These are phyloP conservation scores for Myrmecobius fasciatus DNA, from an alignment of 2,113 vertebrate species.

Conservation along the genomic window DNA sequence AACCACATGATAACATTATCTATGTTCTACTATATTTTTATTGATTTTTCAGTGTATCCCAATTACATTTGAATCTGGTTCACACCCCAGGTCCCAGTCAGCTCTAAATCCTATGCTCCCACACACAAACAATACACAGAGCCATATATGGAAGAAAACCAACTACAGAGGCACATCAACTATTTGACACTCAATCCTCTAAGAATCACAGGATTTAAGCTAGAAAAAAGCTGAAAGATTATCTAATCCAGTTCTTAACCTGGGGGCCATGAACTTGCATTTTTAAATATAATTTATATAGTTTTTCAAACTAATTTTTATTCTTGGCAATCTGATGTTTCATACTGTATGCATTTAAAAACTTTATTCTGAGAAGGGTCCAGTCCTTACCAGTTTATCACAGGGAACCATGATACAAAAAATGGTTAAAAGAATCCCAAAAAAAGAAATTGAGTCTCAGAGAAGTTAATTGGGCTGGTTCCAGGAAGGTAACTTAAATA, in stretches of 20 bases:
- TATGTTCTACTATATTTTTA: neutral
- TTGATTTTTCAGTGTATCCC: neutral
- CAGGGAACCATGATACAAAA: neutral
- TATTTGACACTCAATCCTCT: neutral
- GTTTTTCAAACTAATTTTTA: neutral
- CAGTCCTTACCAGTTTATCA: neutral
- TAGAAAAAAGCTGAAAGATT: neutral
- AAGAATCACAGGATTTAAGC: neutral
- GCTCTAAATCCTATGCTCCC: neutral
- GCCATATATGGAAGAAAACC: neutral
- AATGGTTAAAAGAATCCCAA: neutral
- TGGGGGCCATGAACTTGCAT: neutral
- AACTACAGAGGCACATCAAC: neutral
- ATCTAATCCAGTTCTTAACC: neutral
- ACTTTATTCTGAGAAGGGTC: neutral
- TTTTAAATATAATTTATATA: neutral
- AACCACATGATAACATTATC: neutral
- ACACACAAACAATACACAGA: neutral
- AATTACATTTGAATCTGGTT: neutral
- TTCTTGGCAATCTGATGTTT: neutral
- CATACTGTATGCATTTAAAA: neutral
- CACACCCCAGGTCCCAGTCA: neutral
- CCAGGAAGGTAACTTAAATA: neutral
- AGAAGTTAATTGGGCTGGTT: neutral
- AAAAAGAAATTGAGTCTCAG: neutral